Conservation (phyloP, 2,888 invertebrate genomes). For the Ametastegia equiseti region DNA sequence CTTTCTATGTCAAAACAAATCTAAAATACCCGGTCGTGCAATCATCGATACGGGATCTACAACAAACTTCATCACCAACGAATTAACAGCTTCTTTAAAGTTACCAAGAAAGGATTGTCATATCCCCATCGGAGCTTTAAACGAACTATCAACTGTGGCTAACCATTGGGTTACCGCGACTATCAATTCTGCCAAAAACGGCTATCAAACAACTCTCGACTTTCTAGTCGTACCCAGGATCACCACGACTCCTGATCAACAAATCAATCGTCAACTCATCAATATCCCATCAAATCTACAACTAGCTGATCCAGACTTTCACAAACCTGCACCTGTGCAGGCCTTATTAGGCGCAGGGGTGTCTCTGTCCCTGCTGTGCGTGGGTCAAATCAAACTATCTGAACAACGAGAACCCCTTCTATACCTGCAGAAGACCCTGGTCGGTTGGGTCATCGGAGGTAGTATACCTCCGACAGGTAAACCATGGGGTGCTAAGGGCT, state of each 20-base stretch:
- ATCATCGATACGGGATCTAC: conserved; percentile 41
- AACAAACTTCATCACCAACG: conserved; percentile 20
- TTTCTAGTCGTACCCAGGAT: conserved; percentile 53
- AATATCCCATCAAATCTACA: conserved; percentile 21
- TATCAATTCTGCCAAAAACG: conserved; percentile 45
- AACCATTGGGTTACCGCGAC: conserved; percentile 42
- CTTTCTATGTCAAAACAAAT: conserved; percentile 45
- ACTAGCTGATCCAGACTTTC: conserved; percentile 53
- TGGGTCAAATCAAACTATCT: conserved; percentile 48
- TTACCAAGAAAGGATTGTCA: conserved; percentile 29
- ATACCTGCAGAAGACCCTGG: conserved; percentile 49
- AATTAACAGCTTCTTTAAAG: background rate
- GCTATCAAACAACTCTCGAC: conserved; percentile 44
- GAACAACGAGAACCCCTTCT: conserved; percentile 33
- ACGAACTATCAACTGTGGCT: conserved; percentile 42
- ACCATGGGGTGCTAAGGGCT: background rate
- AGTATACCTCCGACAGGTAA: conserved; percentile 22
- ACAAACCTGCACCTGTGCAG: conserved; percentile 49
- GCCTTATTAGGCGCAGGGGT: conserved; percentile 49
- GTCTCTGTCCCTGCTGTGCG: background rate
- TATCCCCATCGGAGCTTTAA: conserved; percentile 52
- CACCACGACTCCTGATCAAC: conserved; percentile 33
- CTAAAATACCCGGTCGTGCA: conserved; percentile 16
- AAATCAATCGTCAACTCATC: conserved; percentile 4
- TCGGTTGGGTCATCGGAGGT: conserved; percentile 52